These are phyloP conservation scores for Volucella inanis DNA, from an alignment of 2,888 invertebrate genomes.

Conservation along the genomic window DNA sequence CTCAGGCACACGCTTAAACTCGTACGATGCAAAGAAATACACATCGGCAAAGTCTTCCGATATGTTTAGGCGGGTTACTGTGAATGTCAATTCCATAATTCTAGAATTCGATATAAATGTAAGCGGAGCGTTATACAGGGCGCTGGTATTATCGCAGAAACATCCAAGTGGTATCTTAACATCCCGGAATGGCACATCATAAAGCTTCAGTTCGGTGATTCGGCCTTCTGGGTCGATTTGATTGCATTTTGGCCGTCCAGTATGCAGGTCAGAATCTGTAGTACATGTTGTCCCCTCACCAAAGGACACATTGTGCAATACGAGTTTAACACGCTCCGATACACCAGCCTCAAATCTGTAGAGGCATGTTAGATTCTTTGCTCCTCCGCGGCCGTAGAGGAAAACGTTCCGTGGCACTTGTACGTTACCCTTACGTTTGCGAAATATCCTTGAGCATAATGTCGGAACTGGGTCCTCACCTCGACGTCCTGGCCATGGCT, in stretches of 20 bases:
- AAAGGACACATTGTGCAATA: conserved; percentile 89
- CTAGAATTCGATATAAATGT: conserved; percentile 87
- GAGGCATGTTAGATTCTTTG: conserved; percentile 89
- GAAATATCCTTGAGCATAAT: conserved; percentile 87
- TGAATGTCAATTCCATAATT: conserved; percentile 90
- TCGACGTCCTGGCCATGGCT: conserved; percentile 84
- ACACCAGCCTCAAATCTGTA: conserved; percentile 89
- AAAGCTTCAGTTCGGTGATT: conserved; percentile 85
- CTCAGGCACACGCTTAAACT: conserved; percentile 86
- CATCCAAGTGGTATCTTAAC: conserved; percentile 89
- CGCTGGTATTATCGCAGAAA: conserved; percentile 89
- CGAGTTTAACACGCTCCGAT: conserved; percentile 87
- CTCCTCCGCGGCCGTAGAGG: conserved; percentile 92
- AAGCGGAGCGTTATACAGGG: conserved; percentile 85
- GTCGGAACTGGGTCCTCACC: conserved; percentile 83
- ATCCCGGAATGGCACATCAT: conserved; percentile 88
- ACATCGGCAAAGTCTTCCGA: conserved; percentile 92
- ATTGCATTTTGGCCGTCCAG: conserved; percentile 87
- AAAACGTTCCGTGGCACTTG: conserved; percentile 89
- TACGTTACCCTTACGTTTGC: conserved; percentile 86
- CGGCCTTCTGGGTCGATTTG: conserved; percentile 82
- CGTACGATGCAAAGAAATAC: conserved; percentile 90
- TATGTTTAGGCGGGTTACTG: conserved; percentile 88
- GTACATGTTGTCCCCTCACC: conserved; percentile 87
- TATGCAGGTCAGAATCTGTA: conserved; percentile 89